Conservation (phyloP, 1,140 invertebrate genomes). For the Argopecten irradians region DNA sequence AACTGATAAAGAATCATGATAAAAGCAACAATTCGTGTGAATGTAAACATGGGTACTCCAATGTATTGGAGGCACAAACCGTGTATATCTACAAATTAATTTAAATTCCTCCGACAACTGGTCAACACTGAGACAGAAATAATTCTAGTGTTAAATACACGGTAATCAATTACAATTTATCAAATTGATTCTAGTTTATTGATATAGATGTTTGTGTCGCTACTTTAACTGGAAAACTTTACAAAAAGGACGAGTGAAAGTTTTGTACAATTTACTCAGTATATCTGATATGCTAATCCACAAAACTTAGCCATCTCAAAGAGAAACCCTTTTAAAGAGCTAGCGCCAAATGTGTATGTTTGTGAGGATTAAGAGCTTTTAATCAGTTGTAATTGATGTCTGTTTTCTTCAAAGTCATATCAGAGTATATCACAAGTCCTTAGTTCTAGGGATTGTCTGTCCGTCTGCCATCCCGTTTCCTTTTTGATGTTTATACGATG, state of each 20-base stretch:
- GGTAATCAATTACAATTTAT: slow-evolving; percentile 58
- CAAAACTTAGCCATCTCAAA: slow-evolving; percentile 47
- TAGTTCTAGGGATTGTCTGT: slow-evolving; percentile 16
- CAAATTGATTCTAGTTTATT: slow-evolving; percentile 48
- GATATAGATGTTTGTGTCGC: slow-evolving; percentile 48
- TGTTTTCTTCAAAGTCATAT: slow-evolving; percentile 40
- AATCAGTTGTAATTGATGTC: slow-evolving; percentile 49
- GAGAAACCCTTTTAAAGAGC: slow-evolving; percentile 38
- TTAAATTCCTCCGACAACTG: neutral
- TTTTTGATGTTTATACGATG: slow-evolving; percentile 18
- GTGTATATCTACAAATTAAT: slow-evolving; percentile 17
- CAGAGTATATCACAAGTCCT: neutral
- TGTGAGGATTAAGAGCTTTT: slow-evolving; percentile 46
- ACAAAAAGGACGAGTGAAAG: neutral
- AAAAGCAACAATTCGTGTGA: slow-evolving; percentile 1
- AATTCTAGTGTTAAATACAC: slow-evolving; percentile 52
- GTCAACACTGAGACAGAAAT: slow-evolving; percentile 28
- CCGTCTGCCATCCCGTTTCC: neutral
- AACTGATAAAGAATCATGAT: neutral
- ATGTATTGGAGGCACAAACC: neutral
- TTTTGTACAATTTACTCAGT: slow-evolving; percentile 41
- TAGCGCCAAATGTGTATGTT: slow-evolving; percentile 45
- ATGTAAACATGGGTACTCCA: neutral
- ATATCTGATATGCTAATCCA: slow-evolving; percentile 43
- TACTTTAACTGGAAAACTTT: slow-evolving; percentile 6